Percentiles rank a stretch among this genome's conserved stretches.
These are phyloP conservation scores for Merops nubicus DNA, from an alignment of 2,113 vertebrate genomes.

Conservation along the genomic window DNA sequence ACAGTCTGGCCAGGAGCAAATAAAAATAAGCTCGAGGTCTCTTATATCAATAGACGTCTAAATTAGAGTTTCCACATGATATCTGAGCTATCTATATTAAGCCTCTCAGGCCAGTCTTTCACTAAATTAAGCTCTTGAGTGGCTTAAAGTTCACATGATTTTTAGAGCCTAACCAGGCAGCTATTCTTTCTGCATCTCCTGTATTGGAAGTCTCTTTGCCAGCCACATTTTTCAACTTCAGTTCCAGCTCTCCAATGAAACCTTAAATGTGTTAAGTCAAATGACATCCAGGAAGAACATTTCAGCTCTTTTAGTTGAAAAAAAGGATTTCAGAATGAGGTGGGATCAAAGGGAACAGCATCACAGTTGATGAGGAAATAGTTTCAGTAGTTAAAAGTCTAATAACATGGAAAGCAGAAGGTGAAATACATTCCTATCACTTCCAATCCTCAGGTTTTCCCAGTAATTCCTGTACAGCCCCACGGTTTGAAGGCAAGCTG, in stretches of 20 bases:
- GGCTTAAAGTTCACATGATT: constrained; percentile 61
- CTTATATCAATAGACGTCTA: constrained; percentile 28
- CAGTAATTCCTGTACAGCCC: background rate
- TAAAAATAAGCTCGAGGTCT: constrained; percentile 9
- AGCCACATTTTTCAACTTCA: background rate
- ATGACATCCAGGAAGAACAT: background rate
- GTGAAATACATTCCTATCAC: background rate
- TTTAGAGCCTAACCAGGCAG: constrained; percentile 26
- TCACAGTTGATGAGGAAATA: background rate
- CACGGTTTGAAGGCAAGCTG: background rate
- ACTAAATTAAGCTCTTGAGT: constrained; percentile 76
- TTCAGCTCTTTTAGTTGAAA: background rate
- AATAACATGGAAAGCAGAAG: background rate
- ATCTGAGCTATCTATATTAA: constrained; percentile 72
- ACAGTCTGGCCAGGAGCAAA: background rate
- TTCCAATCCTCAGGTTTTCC: background rate
- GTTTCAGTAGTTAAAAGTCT: background rate
- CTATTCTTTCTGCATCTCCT: background rate
- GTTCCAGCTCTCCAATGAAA: background rate
- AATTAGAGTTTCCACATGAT: constrained; percentile 67
- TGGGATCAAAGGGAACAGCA: background rate
- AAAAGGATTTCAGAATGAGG: background rate
- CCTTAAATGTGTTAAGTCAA: background rate
- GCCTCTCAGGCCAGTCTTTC: constrained; percentile 22
- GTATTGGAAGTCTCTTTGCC: background rate